Evolutionary conservation across 2,113 vertebrate genomes (phyloP).

Genomic region (Ctenodactylus gundi): DNA sequence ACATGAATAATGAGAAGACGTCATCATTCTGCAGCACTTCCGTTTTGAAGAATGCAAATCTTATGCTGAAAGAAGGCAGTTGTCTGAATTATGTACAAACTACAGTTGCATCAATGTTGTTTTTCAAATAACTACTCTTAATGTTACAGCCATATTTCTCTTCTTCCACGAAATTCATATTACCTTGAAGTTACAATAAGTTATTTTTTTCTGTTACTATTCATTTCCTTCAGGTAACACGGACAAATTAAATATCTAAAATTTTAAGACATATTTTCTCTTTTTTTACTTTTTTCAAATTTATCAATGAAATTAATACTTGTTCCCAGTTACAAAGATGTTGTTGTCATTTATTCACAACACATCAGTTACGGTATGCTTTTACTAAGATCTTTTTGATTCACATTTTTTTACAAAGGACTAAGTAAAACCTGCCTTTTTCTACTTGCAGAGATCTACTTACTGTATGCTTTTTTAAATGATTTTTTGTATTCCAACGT

Average conservation of each 20-base stretch:
- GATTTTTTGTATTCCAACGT: too few relatives aligned
- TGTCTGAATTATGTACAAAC: slow-evolving; percentile 49
- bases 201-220: slow-evolving; percentile 15
- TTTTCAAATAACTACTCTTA: slow-evolving; percentile 58
- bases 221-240: neutral
- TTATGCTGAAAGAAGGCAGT: slow-evolving; percentile 56
- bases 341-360: neutral
- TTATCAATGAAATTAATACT: neutral
- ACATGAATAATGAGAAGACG: slow-evolving; percentile 71
- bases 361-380: neutral
- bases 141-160: slow-evolving; percentile 47
- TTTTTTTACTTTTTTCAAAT: neutral
- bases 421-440: too few relatives aligned
- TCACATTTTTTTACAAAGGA: neutral
- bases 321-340: slow-evolving; percentile 17
- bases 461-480: too few relatives aligned
- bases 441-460: too few relatives aligned
- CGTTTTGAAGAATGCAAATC: slow-evolving; percentile 68
- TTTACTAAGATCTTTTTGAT: neutral
- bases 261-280: neutral
- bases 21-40: slow-evolving; percentile 62
- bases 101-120: slow-evolving; percentile 50
- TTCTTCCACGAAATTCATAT: neutral
- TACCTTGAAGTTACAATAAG: slow-evolving; percentile 55
- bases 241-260: neutral